Conservation (phyloP, 2,113 vertebrate genomes). For the Xiphophorus hellerii region DNA sequence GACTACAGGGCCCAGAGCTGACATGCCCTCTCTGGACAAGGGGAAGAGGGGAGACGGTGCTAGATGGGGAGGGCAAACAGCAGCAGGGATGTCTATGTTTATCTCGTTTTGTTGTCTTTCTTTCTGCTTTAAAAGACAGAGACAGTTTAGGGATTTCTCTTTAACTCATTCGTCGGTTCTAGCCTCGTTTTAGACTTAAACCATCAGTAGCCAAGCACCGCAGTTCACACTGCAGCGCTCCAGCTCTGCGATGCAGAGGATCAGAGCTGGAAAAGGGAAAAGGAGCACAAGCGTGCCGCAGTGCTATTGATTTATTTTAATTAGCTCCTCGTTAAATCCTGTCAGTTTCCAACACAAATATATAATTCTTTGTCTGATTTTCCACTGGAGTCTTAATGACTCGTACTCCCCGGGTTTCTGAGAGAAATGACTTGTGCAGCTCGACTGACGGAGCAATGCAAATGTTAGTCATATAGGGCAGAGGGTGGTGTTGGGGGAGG, state of each 20-base stretch:
- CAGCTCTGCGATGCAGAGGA: conserved; percentile 52
- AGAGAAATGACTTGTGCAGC: conserved; percentile 64
- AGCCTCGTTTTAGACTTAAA: conserved; percentile 28
- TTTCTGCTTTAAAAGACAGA: conserved; percentile 11
- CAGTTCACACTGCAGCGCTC: conserved; percentile 50
- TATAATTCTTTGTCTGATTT: conserved; percentile 83
- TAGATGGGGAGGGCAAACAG: conserved; percentile 61
- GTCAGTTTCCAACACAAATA: conserved; percentile 83
- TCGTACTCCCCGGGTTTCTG: conserved; percentile 60
- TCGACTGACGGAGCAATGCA: conserved; percentile 65
- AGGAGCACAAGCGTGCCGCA: conserved; percentile 71
- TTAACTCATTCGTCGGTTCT: conserved; percentile 4
- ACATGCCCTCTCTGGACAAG: conserved; percentile 68
- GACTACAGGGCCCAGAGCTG: conserved; percentile 65
- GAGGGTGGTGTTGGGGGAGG: conserved; percentile 24
- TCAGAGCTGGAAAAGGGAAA: conserved; percentile 50
- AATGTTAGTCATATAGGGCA: conserved; percentile 68
- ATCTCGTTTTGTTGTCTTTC: conserved; percentile 51
- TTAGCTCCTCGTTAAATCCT: conserved; percentile 83
- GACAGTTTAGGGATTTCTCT: conserved; percentile 5
- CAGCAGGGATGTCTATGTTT: conserved; percentile 56
- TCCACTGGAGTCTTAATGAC: conserved; percentile 75
- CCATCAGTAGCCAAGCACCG: conserved; percentile 32
- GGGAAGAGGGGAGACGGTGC: conserved; percentile 55
- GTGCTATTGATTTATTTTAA: conserved; percentile 86